A percentile compares a stretch with the other conserved stretches of the same genome.
These are phyloP conservation scores for Suillia variegata DNA, from an alignment of 2,888 invertebrate genomes.

Conservation along the genomic window DNA sequence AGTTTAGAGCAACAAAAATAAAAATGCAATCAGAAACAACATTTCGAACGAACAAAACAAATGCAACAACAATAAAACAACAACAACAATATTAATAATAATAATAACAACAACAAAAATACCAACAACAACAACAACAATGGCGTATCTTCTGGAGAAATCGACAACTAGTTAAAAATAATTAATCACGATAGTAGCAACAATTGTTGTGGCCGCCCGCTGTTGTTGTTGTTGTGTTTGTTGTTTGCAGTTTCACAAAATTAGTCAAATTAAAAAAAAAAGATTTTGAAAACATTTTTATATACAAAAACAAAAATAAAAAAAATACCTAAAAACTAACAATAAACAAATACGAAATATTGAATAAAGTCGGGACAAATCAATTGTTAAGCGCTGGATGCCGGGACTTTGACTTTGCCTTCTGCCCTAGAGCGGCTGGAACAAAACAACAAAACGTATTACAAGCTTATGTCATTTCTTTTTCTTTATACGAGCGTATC, in stretches of 20 bases:
- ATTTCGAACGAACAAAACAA: neutral
- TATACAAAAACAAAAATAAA: neutral
- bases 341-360: too few relatives aligned
- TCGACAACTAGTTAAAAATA: constrained; percentile 10
- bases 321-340: neutral
- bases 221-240: neutral
- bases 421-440: too few relatives aligned
- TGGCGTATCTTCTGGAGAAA: neutral
- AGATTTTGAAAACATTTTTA: too few relatives aligned
- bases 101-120: neutral
- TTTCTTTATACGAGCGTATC: too few relatives aligned
- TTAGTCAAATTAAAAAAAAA: neutral
- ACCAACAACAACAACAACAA: neutral
- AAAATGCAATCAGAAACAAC: neutral
- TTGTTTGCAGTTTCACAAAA: neutral
- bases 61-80: neutral
- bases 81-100: neutral
- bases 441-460: too few relatives aligned
- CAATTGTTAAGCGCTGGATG: too few relatives aligned
- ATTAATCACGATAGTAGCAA: constrained; percentile 10
- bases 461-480: too few relatives aligned
- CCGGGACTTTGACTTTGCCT: too few relatives aligned
- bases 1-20: neutral
- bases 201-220: neutral
- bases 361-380: too few relatives aligned